phyloP scores from a whole-genome alignment of 2,888 invertebrate species.

The Acrobasis repandana region DNA sequence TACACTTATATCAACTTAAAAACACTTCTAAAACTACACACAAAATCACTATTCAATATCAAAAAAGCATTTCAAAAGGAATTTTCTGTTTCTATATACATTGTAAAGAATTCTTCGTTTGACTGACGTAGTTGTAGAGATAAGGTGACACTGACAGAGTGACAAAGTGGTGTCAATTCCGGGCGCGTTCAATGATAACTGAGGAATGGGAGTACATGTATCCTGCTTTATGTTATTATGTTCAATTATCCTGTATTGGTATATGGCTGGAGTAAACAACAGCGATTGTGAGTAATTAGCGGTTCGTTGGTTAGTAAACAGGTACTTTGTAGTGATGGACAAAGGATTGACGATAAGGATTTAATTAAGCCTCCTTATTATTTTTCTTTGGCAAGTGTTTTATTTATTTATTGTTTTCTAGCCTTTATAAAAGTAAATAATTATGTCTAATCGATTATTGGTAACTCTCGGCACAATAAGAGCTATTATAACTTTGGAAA shows the following conservation, averaged over 20 bases:
- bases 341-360: not conserved
- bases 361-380: not conserved
- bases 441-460: no score
- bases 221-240: constrained; percentile 23
- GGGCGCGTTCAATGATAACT: constrained; percentile 45
- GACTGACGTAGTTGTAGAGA: constrained; percentile 24
- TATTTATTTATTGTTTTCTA: not conserved
- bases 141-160: constrained; percentile 35
- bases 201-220: constrained; percentile 26
- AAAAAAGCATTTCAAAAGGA: constrained; percentile 10
- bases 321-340: not conserved
- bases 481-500: no score
- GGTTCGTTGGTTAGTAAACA: not conserved
- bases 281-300: not conserved
- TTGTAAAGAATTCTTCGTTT: not conserved
- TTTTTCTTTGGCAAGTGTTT: not conserved
- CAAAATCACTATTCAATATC: constrained; percentile 9
- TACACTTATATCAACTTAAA: constrained; percentile 22
- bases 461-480: no score
- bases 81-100: not conserved
- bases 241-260: constrained; percentile 23
- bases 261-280: constrained; percentile 8
- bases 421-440: not conserved
- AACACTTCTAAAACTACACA: constrained; percentile 23
- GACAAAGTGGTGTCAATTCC: constrained; percentile 28